Evolutionary conservation across 2,113 vertebrate species (phyloP), one percentile per base, ranked within the genome.

Genomic region (Tragelaphus buxtoni): DNA sequence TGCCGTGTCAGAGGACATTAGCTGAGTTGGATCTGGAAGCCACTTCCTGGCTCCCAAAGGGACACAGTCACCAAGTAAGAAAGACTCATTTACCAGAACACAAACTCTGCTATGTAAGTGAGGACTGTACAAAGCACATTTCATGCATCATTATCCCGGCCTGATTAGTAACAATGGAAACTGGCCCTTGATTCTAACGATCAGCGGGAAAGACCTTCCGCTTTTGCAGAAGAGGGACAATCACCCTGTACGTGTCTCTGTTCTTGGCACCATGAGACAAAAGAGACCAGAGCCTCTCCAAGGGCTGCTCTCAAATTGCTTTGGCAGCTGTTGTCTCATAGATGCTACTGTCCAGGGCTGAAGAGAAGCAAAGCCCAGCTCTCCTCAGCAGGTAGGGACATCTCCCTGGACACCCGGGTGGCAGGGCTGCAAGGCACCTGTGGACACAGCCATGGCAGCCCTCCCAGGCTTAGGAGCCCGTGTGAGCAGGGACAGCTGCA

Each of bases 1-100:
- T 16, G 51, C 30, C 39, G 49, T 90, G 91, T 97, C 97, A 80
- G 42, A 83, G 81, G 58, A 82, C 79, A 77, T 93, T 90, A 96
- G 80, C 79, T 2, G 51, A 72, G 35, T n/a, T 74, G 9, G 55
- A 51, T 76, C 80, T 35, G 56, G 93, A 86, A 35, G 89, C 83
- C 69, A 56, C 91, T 94, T 86, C 89, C 82, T 95, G 82, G 82
- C 91, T 93, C 63, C 77, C 39, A 9, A 22, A 56, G 39, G 90
- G 61, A 88, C 94, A 63, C 39, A 18, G 69, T 53, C 77, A 61
- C 82, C 58, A 47, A 86, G 32, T 58, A 81, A 96, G 85, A 89
- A 94, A 77, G 92, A 24, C 49, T 79, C 88, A 20, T 97, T 94
- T 74, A 79, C 91, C 24, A 24, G 72, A 93, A 49, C 63, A 30